A percentile compares a stretch with the other conserved stretches of the same genome.
Evolutionary conservation across 2,113 vertebrate genomes (phyloP).

Genomic region (Ploceus nigricollis): DNA sequence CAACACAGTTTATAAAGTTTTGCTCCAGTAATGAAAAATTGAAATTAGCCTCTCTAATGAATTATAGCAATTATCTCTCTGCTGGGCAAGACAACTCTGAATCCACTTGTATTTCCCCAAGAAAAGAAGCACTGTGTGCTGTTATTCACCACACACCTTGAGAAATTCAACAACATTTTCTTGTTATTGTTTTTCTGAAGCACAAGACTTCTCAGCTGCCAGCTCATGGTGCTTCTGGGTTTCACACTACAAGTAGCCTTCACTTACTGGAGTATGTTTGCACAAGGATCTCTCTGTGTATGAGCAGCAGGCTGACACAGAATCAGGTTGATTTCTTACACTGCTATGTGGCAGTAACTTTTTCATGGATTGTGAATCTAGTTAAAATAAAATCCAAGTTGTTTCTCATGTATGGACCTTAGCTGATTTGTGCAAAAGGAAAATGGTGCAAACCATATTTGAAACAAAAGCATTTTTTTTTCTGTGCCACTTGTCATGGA

Average conservation of each 20-base stretch:
- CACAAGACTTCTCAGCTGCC: background rate
- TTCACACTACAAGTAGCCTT: background rate
- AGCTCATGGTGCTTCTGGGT: background rate
- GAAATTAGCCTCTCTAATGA: conserved; percentile 45
- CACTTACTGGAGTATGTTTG: background rate
- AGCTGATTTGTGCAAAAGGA: background rate
- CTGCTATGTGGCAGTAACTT: background rate
- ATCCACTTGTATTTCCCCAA: background rate
- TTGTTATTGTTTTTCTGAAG: conserved; percentile 11
- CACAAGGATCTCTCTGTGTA: background rate
- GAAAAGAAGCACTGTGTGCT: background rate
- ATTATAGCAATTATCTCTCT: conserved; percentile 49
- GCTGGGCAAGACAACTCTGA: conserved; percentile 1
- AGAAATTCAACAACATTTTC: background rate
- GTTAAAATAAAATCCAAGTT: background rate
- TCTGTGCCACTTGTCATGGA: background rate
- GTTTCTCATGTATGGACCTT: background rate
- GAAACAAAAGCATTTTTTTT: background rate
- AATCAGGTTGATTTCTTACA: background rate
- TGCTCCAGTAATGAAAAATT: conserved; percentile 48
- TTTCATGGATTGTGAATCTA: background rate
- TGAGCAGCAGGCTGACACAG: background rate
- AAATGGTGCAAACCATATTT: background rate
- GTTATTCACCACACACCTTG: background rate
- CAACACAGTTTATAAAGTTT: conserved; percentile 19